A percentile compares a stretch with the other conserved stretches of the same genome.
Conservation (phyloP, 1,140 invertebrate species). For the Meloidogyne hapla region DNA sequence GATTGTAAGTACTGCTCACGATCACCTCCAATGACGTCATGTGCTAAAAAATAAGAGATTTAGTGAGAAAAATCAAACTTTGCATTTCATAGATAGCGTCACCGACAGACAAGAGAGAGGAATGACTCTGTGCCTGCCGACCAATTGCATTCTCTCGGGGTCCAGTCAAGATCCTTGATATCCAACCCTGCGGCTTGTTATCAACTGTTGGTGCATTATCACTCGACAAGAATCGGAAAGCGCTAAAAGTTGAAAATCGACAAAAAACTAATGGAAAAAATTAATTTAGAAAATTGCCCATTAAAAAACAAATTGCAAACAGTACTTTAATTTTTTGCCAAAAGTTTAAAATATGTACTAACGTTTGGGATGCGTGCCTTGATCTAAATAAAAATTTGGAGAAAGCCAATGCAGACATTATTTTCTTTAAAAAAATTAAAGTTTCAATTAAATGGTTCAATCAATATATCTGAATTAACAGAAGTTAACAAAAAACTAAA, state of each 20-base stretch:
- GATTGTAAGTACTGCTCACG: conserved; percentile 44
- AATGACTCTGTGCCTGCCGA: conserved; percentile 59
- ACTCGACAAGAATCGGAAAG: background rate
- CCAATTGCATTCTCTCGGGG: conserved; percentile 47
- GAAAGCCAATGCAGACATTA: background rate
- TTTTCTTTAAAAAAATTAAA: background rate
- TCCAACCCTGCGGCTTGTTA: conserved; percentile 35
- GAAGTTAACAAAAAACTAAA: too few relatives aligned
- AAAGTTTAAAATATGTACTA: background rate
- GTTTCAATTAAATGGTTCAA: background rate
- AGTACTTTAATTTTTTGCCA: too few relatives aligned
- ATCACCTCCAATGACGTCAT: conserved; percentile 51
- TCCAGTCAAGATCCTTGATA: conserved; percentile 47
- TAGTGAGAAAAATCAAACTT: conserved; percentile 38
- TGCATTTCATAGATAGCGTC: conserved; percentile 60
- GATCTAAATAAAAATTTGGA: background rate
- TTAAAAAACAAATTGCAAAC: too few relatives aligned
- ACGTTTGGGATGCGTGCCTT: background rate
- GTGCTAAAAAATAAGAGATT: conserved; percentile 47
- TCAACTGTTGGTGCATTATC: background rate
- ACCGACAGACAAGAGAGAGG: conserved; percentile 54
- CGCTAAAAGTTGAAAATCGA: too few relatives aligned
- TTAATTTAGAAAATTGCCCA: too few relatives aligned
- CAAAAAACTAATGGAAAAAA: too few relatives aligned
- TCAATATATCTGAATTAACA: background rate